A percentile compares a stretch with the other conserved stretches of the same genome.
phyloP scores from a whole-genome alignment of 2,113 vertebrate species.

The Archilochus colubris region DNA sequence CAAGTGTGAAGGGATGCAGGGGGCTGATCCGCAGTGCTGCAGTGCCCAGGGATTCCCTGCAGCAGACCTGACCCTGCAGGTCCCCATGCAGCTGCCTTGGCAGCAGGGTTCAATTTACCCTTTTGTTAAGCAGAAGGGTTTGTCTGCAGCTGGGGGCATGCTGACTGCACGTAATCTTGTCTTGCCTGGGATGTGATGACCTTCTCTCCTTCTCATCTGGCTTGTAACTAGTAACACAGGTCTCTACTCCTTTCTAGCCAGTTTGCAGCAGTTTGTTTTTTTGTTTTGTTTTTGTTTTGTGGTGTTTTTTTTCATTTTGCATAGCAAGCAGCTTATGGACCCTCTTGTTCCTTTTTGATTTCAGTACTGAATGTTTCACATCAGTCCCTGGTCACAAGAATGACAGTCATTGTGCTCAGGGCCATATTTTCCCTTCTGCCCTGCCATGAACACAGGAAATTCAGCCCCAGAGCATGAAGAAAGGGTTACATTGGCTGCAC shows the following conservation, averaged over 20 bases:
- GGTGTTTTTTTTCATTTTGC: not conserved
- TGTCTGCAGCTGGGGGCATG: not conserved
- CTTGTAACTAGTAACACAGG: not conserved
- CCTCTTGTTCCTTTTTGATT: not conserved
- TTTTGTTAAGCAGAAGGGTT: not conserved
- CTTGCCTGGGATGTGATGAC: not conserved
- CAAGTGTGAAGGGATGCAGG: not conserved
- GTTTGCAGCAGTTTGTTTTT: not conserved
- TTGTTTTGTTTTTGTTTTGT: too few species aligned
- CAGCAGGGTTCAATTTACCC: not conserved
- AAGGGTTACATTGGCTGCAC: not conserved
- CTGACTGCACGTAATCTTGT: not conserved
- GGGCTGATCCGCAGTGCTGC: not conserved
- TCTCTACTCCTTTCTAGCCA: not conserved
- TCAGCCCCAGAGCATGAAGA: not conserved
- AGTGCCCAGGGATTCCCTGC: not conserved
- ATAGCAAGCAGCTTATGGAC: not conserved
- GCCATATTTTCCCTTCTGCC: not conserved
- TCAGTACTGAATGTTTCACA: not conserved
- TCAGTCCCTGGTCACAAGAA: not conserved
- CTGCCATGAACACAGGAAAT: not conserved
- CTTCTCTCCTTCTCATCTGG: not conserved
- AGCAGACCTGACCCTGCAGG: not conserved
- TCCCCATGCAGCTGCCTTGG: not conserved
- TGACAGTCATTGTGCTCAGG: not conserved